Evolutionary conservation across 2,797 vertebrate species (phyloP).

Genomic region (Microcaecilia unicolor): DNA sequence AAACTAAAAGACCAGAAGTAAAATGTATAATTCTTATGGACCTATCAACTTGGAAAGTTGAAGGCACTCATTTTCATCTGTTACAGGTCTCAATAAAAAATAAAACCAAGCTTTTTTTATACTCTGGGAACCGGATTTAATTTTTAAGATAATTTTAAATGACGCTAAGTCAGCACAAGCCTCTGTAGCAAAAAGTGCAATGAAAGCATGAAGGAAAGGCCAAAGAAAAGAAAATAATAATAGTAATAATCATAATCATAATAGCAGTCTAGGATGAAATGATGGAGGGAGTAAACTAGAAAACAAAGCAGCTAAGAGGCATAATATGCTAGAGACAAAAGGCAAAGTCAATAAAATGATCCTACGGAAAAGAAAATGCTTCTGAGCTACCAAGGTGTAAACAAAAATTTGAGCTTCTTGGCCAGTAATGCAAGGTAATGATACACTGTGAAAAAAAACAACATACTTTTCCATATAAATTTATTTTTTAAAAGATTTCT

Average conservation of each 20-base stretch:
- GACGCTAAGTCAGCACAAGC: too few species aligned
- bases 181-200: too few species aligned
- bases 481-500: constrained; percentile 68
- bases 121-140: too few species aligned
- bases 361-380: neutral
- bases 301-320: neutral
- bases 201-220: neutral
- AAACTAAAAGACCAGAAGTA: constrained; percentile 6
- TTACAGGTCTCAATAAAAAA: too few species aligned
- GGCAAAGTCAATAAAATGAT: constrained; percentile 6
- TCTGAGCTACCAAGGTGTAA: constrained; percentile 10
- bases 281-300: neutral
- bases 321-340: neutral
- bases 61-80: too few species aligned
- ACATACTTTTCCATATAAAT: constrained; percentile 35
- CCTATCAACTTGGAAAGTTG: too few species aligned
- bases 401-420: neutral
- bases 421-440: constrained; percentile 17
- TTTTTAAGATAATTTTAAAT: too few species aligned
- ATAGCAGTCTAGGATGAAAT: constrained; percentile 4
- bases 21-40: neutral
- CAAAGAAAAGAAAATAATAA: neutral
- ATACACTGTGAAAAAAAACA: constrained; percentile 30
- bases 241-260: neutral
- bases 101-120: too few species aligned